A percentile compares a stretch with the other conserved stretches of the same genome.
phyloP scores from a whole-genome alignment of 2,888 invertebrate species.

The Lissocephala sabroskyi region DNA sequence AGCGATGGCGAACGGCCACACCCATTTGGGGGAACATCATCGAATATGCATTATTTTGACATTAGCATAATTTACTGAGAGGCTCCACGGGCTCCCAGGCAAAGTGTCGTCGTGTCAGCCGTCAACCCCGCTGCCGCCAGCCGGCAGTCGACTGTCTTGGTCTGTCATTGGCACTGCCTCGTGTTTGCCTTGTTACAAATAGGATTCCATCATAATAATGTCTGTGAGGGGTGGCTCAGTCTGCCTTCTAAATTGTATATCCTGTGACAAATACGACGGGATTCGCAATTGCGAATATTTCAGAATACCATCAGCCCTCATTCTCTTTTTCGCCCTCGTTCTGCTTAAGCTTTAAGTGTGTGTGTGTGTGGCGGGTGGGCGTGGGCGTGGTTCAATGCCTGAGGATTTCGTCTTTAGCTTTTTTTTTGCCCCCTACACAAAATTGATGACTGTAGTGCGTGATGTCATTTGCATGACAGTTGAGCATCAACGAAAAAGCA shows the following conservation, averaged over 20 bases:
- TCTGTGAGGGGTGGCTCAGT: constrained; percentile 32
- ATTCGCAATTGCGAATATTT: constrained; percentile 65
- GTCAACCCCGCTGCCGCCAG: constrained; percentile 2
- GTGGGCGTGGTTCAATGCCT: constrained; percentile 2
- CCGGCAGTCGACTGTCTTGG: constrained; percentile 1
- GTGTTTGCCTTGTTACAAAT: constrained; percentile 59
- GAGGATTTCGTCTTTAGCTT: constrained; percentile 9
- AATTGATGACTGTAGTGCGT: constrained; percentile 65
- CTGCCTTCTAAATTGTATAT: constrained; percentile 40
- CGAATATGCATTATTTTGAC: constrained; percentile 69
- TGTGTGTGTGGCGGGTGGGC: constrained; percentile 18
- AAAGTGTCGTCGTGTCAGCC: constrained; percentile 25
- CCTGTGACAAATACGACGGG: constrained; percentile 62
- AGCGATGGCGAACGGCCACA: no score
- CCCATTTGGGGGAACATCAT: constrained; percentile 36
- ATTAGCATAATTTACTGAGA: constrained; percentile 71
- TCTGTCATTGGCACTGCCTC: constrained; percentile 52
- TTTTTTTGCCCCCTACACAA: constrained; percentile 13
- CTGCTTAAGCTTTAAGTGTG: constrained; percentile 43
- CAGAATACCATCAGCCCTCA: no score
- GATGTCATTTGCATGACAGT: constrained; percentile 64
- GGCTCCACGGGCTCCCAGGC: no score
- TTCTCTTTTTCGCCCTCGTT: no score
- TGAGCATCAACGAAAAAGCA: constrained; percentile 34
- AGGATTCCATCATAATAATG: constrained; percentile 68